Base-by-base conservation (phyloP, 2,888 invertebrate species). In the Drosophila fulvimacula region DNA sequence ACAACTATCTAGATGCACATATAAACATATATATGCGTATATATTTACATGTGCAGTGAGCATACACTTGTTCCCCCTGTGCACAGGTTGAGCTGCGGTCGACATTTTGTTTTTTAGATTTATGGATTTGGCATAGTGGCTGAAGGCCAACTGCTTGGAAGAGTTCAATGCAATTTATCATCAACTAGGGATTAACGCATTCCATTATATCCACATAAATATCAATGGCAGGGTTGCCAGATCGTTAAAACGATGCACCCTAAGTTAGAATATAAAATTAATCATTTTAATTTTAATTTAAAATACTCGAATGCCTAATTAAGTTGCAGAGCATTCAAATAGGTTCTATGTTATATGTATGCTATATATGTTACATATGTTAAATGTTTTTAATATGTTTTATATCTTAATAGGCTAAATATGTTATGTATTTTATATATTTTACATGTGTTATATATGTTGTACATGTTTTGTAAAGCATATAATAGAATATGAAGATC, bases 161-260 rank as follows among this genome's bases (percentile, higher is more conserved):
- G 68, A 87, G 89, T 87, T 88, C 71, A 79, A 44, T 61, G 70
- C 69, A 79, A 78, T 88, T 83, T 71, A 87, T 88, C 82, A 88
- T 67, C 49, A 58, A 46, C 39, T 48, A 24, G 56, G 69, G 63
- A 59, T 81, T 61, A 58, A 34, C 4, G 17, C 9, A 5, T 58
- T 63, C 52, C 42, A 44, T 57, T 42, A 41, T 30, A 32, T 7
- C 32, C 32, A 17, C 11, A 21, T 34, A 53, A 53, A 39, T 34
- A n/a, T 17, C 13, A 42, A 6, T n/a, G n/a, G 1, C 3, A 17
- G 17, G 15, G 36, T 5, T 46, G 57, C 56, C 56, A 56, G 56
- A 56, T 56, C 42, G 3, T n/a, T 15, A 13, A 17, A 44, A 17
- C n/a, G 1, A 10, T 11, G 52, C 3, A 21, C 9, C n/a, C 11